Conservation (phyloP, 35 echinoderm and acorn worm species). For the Heliocidaris erythrogramma region DNA sequence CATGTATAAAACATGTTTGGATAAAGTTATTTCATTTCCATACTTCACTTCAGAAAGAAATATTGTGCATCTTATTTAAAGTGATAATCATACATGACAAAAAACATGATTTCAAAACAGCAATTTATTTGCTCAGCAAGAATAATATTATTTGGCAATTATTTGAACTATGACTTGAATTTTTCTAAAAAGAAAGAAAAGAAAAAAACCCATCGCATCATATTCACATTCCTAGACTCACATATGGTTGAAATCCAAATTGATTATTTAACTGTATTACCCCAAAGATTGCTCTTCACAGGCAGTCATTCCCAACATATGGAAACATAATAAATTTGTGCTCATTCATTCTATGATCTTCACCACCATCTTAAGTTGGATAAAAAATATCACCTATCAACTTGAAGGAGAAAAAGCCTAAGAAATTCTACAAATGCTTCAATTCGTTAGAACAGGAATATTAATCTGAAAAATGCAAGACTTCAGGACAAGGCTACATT, state of each 20-base stretch:
- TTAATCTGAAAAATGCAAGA: too few species aligned
- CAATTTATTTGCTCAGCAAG: background rate
- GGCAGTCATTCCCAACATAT: too few species aligned
- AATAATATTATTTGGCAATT: background rate
- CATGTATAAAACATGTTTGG: slow-evolving; percentile 10
- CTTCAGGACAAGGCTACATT: too few species aligned
- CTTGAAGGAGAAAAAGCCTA: background rate
- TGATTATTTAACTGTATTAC: background rate
- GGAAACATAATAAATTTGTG: too few species aligned
- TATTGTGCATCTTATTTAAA: slow-evolving; percentile 19
- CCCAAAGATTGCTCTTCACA: background rate
- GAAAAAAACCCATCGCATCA: background rate
- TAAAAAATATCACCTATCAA: background rate
- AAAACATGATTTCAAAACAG: background rate
- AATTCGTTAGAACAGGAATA: background rate
- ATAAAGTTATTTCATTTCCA: background rate
- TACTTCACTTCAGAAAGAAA: slow-evolving; percentile 4
- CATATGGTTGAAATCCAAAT: background rate
- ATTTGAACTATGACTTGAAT: background rate
- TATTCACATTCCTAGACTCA: background rate
- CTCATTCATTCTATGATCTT: background rate
- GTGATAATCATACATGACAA: background rate
- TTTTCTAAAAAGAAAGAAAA: background rate
- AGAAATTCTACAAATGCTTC: background rate
- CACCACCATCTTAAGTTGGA: background rate